Percentiles rank a stretch among this genome's conserved stretches.
phyloP scores from a whole-genome alignment of 2,113 vertebrate genomes.

The Labrus mixtus region DNA sequence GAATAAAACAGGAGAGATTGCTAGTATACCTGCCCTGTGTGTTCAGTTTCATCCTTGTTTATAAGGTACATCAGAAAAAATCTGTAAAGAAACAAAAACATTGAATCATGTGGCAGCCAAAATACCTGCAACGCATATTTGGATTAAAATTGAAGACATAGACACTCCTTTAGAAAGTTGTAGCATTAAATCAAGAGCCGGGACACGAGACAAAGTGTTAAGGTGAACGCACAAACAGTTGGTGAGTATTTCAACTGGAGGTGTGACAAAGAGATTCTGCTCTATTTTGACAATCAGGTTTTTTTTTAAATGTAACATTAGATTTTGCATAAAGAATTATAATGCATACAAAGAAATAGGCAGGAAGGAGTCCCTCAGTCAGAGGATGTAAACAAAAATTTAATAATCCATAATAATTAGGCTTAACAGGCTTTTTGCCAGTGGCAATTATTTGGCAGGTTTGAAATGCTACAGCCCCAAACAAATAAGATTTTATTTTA shows the following conservation, averaged over 20 bases:
- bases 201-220: not conserved
- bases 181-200: not conserved
- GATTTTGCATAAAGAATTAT: constrained; percentile 16
- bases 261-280: not conserved
- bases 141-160: not conserved
- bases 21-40: constrained; percentile 82
- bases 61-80: constrained; percentile 86
- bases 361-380: constrained; percentile 2
- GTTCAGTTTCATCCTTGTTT: constrained; percentile 85
- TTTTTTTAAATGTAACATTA: not conserved
- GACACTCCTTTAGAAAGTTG: not conserved
- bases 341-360: constrained; percentile 8
- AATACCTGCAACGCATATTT: not conserved
- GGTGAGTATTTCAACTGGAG: not conserved
- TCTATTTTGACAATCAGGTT: constrained; percentile 1
- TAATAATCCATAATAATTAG: constrained; percentile 25
- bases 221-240: not conserved
- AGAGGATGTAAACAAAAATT: constrained; percentile 19
- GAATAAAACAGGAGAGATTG: constrained; percentile 21
- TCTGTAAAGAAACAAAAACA: constrained; percentile 61
- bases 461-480: not conserved
- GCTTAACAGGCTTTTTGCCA: constrained; percentile 1
- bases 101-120: constrained; percentile 9
- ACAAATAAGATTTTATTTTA: not conserved
- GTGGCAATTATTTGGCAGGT: constrained; percentile 24